A percentile compares a stretch with the other conserved stretches of the same genome.
Conservation (phyloP, 2,888 invertebrate species). For the Mayetiola destructor region DNA sequence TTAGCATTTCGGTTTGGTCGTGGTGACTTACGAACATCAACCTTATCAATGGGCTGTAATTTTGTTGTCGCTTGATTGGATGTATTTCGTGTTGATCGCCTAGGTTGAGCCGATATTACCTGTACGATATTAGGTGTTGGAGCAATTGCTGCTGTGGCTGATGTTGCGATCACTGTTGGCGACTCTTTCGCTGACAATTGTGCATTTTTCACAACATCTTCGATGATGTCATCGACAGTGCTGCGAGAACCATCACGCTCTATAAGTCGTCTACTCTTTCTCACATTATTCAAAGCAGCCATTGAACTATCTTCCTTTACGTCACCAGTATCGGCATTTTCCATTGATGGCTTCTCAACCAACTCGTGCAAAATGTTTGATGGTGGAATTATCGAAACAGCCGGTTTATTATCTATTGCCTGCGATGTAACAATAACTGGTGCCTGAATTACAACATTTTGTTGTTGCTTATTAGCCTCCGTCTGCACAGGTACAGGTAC, state of each 20-base stretch:
- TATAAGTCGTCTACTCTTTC: constrained; percentile 66
- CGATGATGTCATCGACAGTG: constrained; percentile 76
- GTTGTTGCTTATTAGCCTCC: constrained; percentile 21
- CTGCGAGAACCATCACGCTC: constrained; percentile 61
- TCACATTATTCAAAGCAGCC: constrained; percentile 41
- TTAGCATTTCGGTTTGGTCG: constrained; percentile 46
- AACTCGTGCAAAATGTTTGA: not conserved
- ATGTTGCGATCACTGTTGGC: not conserved
- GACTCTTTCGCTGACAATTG: constrained; percentile 14
- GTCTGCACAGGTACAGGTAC: not conserved
- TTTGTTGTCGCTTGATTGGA: constrained; percentile 28
- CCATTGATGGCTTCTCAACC: constrained; percentile 1
- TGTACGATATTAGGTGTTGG: not conserved
- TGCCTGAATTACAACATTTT: constrained; percentile 27
- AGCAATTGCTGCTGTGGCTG: not conserved
- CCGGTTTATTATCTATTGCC: constrained; percentile 14
- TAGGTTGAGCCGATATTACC: constrained; percentile 30
- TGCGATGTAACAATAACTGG: constrained; percentile 16
- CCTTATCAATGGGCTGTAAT: constrained; percentile 17
- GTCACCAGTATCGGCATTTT: constrained; percentile 14
- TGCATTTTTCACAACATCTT: constrained; percentile 67
- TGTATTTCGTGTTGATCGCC: constrained; percentile 31
- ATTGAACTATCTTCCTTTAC: constrained; percentile 25
- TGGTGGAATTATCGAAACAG: not conserved
- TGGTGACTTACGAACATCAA: constrained; percentile 46